These are phyloP conservation scores for Cydia splendana DNA, from an alignment of 1,140 invertebrate genomes.

Conservation along the genomic window DNA sequence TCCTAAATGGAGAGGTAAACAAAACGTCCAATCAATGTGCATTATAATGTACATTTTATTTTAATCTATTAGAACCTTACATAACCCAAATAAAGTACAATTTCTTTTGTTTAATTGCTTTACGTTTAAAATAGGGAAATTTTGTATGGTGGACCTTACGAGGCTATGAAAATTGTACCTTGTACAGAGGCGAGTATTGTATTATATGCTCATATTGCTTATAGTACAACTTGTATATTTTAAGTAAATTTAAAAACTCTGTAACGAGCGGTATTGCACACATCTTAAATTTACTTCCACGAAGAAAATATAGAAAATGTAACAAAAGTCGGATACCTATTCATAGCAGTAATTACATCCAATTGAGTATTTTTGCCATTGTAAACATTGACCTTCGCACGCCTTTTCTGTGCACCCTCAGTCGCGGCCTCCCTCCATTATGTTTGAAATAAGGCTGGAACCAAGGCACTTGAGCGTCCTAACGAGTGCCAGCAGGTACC, in stretches of 20 bases:
- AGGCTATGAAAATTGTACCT: no score
- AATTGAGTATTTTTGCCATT: constrained; percentile 20
- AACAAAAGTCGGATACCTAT: constrained; percentile 7
- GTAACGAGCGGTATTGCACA: not conserved
- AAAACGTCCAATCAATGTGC: not conserved
- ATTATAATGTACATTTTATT: no score
- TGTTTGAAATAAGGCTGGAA: constrained; percentile 16
- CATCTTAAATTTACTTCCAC: not conserved
- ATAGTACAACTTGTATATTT: no score
- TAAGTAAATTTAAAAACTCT: not conserved
- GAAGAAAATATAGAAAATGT: not conserved
- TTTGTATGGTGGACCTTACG: no score
- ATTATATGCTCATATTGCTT: no score
- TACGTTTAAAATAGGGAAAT: no score
- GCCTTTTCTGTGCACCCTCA: constrained; percentile 23
- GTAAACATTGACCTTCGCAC: constrained; percentile 28
- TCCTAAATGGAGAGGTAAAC: constrained; percentile 92
- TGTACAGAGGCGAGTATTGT: no score
- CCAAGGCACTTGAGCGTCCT: not conserved
- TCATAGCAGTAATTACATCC: constrained; percentile 21
- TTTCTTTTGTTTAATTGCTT: no score
- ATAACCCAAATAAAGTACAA: no score
- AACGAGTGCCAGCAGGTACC: constrained; percentile 23
- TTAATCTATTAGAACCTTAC: no score
- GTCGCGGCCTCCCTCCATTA: constrained; percentile 14